Base-by-base conservation (phyloP, 2,113 vertebrate species). In the Nansenia antarctica region DNA sequence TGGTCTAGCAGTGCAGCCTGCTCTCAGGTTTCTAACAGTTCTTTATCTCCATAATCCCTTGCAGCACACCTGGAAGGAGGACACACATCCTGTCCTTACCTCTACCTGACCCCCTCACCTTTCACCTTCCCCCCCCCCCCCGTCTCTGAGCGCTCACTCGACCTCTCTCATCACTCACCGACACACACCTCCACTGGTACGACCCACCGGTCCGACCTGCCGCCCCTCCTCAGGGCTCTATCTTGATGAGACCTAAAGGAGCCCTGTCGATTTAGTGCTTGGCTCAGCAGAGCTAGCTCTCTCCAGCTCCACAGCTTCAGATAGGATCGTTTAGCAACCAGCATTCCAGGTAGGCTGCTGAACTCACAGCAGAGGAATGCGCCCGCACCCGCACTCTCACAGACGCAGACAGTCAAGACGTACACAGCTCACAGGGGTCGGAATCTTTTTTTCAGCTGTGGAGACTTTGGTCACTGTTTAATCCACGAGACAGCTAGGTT, bases 311-410 rank as follows among this genome's bases (percentile, higher is more conserved):
- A 62, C 42, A 61, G 65, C 34, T 74, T 32, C 27, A 70, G 82
- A 85, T 81, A 70, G 69, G 70, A 84, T 87, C 73, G 60, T 61
- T 61, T 69, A 60, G 74, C 69, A 0, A 15, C 69, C 73, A 80
- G 64, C 84, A 84, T 86, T 85, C 86, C 86, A 85, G 83, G 74
- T 85, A 45, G 68, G 53, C 70, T 78, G n/a, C n/a, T 73, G 78
- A n/a, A 82, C 72, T 82, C 80, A 78, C 30, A 60, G 29, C 59
- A 62, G 69, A 82, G 78, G 83, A 88, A 90, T 89, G 85, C 69
- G 70, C 9, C 15, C 0, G n/a, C n/a, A n/a, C n/a, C n/a, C 5
- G 5, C 27, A 2, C 39, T 78, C 53, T 34, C 35, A 34, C 64
- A 14, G 42, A 59, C 47, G 18, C n/a, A 20, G 9, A 9, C 34